phyloP scores from a whole-genome alignment of 2,888 invertebrate genomes.

The Drosophila nigritarsus region DNA sequence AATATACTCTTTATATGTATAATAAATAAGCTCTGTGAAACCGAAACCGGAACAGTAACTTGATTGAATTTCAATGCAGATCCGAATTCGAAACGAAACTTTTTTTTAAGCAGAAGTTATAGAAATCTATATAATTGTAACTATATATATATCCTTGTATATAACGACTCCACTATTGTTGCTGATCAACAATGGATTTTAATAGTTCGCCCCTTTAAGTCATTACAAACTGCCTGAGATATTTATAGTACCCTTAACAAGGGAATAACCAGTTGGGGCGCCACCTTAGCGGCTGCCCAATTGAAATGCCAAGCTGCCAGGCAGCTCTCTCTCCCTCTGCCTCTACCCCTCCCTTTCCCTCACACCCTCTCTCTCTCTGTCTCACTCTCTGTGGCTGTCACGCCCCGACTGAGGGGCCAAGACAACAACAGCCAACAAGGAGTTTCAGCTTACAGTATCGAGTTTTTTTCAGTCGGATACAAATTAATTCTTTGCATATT shows the following conservation, averaged over 20 bases:
- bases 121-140: neutral
- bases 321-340: conserved; percentile 3
- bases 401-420: conserved; percentile 27
- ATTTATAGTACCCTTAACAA: neutral
- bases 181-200: neutral
- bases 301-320: conserved; percentile 66
- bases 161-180: neutral
- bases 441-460: neutral
- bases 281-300: conserved; percentile 70
- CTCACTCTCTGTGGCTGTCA: neutral
- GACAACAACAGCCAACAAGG: neutral
- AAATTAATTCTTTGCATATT: conserved; percentile 82
- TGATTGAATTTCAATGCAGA: too few relatives aligned
- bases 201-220: too few relatives aligned
- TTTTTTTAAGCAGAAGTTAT: neutral
- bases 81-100: neutral
- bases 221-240: neutral
- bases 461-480: conserved; percentile 25
- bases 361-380: neutral
- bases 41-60: too few relatives aligned
- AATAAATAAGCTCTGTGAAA: neutral
- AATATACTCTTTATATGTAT: neutral
- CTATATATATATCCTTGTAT: too few relatives aligned
- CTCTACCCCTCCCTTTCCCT: neutral
- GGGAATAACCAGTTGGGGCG: conserved; percentile 68